Base-by-base conservation (phyloP, 2,797 vertebrate species). In the Carcharodon carcharias region DNA sequence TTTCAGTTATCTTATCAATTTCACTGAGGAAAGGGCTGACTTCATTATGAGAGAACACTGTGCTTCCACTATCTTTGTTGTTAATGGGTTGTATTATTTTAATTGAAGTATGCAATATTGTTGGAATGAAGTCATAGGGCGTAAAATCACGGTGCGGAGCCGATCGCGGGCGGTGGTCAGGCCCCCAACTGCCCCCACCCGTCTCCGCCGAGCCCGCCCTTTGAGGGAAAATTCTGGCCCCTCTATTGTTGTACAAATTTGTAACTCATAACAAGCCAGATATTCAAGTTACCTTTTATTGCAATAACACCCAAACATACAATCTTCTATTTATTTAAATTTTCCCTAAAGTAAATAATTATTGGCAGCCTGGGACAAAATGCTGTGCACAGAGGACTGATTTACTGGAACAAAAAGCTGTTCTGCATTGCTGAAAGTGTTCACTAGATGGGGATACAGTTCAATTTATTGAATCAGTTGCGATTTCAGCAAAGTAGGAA, bases 381-480 rank as follows among this genome's bases (percentile, higher is more conserved):
- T 91, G 1, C 16, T 85, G 18, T 0, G 40, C 5, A 92, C 1
- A 5, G 9, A 56, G 87, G 54, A 18, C 28, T 4, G 58, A 6
- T 18, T 4, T 11, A 65, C n/a, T 23, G 50, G n/a, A 56, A 45
- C 0, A 45, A 93, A 93, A 26, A 93, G 16, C 7, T 93, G 6
- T 61, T 65, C 61, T 26, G 69, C 94, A 73, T 50, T 73, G 6
- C 40, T n/a, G 6, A 6, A 95, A 73, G 23, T 71, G 12, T n/a
- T 77, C 69, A 58, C 50, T 73, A 77, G 94, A 95, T 95, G 67
- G 67, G 69, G 94, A 77, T 95, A 95, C 6, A 95, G 94, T 95
- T 35, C 28, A 95, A 77, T n/a, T 95, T 35, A 18, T 73, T 77
- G 14, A 71, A 23, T 18, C 14, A 77, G 6, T 7, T 31, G 50